Conservation (phyloP, 2,888 invertebrate species). For the Allolobophora icterica region DNA sequence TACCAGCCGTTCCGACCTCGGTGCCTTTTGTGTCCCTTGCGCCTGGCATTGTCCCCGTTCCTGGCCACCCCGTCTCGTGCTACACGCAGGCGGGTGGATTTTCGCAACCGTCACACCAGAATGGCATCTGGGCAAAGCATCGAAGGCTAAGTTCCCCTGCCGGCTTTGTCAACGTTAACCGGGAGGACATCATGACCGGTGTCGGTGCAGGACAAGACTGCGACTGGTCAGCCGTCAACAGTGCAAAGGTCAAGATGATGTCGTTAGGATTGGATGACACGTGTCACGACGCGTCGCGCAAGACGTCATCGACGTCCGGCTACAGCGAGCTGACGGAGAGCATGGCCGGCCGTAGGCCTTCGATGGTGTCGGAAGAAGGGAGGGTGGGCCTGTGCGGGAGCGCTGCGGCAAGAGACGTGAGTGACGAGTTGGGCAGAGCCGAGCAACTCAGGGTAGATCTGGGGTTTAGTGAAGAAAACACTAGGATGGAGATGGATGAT, state of each 20-base stretch:
- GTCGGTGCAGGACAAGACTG: background rate
- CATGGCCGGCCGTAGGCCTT: conserved; percentile 12
- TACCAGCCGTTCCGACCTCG: background rate
- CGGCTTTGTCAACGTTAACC: background rate
- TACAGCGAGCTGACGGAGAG: conserved; percentile 34
- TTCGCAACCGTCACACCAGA: background rate
- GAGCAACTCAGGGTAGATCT: background rate
- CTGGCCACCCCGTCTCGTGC: background rate
- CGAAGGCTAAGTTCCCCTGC: conserved; percentile 1
- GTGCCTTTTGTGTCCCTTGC: background rate
- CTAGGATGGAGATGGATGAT: conserved; percentile 5
- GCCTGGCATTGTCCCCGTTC: background rate
- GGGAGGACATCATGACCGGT: background rate
- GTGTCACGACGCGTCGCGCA: conserved; percentile 31
- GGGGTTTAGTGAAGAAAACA: conserved; percentile 27
- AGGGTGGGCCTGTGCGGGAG: background rate
- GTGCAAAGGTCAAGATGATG: background rate
- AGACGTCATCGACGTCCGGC: conserved; percentile 33
- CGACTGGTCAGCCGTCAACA: conserved; percentile 22
- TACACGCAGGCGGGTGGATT: background rate
- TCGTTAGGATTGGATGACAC: conserved; percentile 30
- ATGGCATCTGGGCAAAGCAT: background rate
- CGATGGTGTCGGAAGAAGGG: background rate
- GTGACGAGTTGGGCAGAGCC: background rate
- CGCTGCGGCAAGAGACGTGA: background rate